phyloP scores from a whole-genome alignment of 2,888 invertebrate genomes.

The Belgica antarctica region DNA sequence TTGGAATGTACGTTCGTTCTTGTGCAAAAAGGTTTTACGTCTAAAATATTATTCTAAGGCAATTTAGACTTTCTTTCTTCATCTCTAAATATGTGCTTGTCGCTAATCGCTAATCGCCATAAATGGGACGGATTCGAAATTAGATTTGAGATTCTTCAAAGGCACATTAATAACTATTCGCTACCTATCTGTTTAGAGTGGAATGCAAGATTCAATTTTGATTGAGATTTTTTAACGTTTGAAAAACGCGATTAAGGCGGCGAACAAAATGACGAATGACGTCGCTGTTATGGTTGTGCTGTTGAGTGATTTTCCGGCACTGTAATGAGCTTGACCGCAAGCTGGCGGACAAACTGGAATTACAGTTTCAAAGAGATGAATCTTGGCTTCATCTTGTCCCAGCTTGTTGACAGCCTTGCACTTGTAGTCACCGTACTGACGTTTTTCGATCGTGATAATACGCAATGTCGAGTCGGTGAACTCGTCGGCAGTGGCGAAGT shows the following conservation, averaged over 20 bases:
- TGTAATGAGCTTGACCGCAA: constrained; percentile 59
- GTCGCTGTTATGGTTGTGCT: constrained; percentile 48
- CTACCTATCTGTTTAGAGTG: background rate
- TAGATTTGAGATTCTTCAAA: background rate
- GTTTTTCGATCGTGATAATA: constrained; percentile 86
- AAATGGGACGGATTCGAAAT: too few species aligned
- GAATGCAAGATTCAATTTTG: background rate
- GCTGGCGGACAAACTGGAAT: constrained; percentile 92
- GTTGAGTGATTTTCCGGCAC: constrained; percentile 44
- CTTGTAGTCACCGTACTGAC: constrained; percentile 80
- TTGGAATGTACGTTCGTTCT: too few species aligned
- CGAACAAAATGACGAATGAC: constrained; percentile 58
- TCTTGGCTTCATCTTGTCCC: constrained; percentile 73
- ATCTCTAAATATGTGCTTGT: too few species aligned
- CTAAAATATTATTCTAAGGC: too few species aligned
- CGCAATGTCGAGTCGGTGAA: constrained; percentile 87
- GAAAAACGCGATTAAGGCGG: constrained; percentile 56
- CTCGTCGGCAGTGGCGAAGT: constrained; percentile 88
- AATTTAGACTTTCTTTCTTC: background rate
- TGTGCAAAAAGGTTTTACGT: background rate
- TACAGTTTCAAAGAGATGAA: constrained; percentile 83
- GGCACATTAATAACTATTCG: background rate
- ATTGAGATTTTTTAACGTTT: constrained; percentile 44
- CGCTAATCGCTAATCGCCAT: too few species aligned
- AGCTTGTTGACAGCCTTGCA: constrained; percentile 88